Evolutionary conservation across 2,797 vertebrate genomes (phyloP).

Genomic region (Lacerta viridis): DNA sequence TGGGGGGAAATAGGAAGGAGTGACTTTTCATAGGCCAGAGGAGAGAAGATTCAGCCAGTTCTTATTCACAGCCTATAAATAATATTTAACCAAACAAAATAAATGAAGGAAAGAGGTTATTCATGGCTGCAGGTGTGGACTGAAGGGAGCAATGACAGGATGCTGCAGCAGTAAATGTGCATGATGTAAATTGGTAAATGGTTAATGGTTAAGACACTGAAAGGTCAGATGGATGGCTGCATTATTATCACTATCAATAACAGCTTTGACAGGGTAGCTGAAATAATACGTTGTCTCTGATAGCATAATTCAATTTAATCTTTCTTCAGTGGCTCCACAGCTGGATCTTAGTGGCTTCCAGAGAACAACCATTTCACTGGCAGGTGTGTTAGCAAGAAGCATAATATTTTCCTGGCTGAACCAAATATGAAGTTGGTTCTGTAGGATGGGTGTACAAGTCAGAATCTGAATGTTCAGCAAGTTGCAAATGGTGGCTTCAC

Average conservation of each 20-base stretch:
- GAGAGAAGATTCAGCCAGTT: neutral
- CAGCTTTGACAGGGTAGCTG: neutral
- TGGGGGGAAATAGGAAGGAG: neutral
- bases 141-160: neutral
- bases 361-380: neutral
- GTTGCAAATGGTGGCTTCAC: neutral
- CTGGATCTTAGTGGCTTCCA: neutral
- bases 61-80: slow-evolving; percentile 21
- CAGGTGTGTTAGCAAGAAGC: neutral
- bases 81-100: neutral
- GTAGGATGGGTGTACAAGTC: neutral
- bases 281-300: slow-evolving; percentile 10
- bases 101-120: slow-evolving; percentile 12
- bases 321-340: neutral
- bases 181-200: slow-evolving; percentile 14
- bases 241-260: slow-evolving; percentile 1
- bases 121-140: neutral
- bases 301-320: neutral
- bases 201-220: neutral
- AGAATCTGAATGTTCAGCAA: neutral
- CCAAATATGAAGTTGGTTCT: neutral
- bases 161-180: slow-evolving; percentile 1
- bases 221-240: neutral
- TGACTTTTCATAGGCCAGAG: slow-evolving; percentile 1
- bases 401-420: neutral